phyloP scores from a whole-genome alignment of 2,797 vertebrate species.

The Lutjanus argentimaculatus region DNA sequence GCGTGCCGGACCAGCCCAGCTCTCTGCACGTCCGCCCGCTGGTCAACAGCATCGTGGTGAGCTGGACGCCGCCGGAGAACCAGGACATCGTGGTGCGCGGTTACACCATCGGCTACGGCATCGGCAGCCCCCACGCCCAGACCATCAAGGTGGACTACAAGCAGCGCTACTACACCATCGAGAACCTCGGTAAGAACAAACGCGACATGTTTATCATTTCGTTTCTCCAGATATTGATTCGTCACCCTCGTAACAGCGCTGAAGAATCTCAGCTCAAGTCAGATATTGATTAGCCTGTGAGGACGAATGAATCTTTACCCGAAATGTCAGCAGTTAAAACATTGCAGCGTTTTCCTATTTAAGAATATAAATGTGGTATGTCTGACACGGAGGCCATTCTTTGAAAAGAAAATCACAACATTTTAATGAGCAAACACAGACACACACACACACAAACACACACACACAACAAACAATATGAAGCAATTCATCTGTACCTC shows the following conservation, averaged over 20 bases:
- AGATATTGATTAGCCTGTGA: not conserved
- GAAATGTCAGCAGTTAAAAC: constrained; percentile 5
- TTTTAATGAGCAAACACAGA: constrained; percentile 33
- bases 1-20: constrained; percentile 95
- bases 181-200: constrained; percentile 91
- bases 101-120: constrained; percentile 95
- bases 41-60: constrained; percentile 97
- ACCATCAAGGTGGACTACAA: constrained; percentile 98
- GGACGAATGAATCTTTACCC: not conserved
- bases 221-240: not conserved
- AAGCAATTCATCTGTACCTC: constrained; percentile 37
- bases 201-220: not conserved
- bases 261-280: not conserved
- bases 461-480: constrained; percentile 3
- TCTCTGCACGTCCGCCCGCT: constrained; percentile 96
- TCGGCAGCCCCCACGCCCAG: constrained; percentile 97
- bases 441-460: not conserved
- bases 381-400: not conserved
- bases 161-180: constrained; percentile 98
- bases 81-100: constrained; percentile 98
- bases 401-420: not conserved
- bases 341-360: not conserved
- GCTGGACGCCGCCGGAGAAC: constrained; percentile 98
- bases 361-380: constrained; percentile 15
- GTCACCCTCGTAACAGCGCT: not conserved